phyloP scores from a whole-genome alignment of 2,797 vertebrate species.

The Sus cebifrons region DNA sequence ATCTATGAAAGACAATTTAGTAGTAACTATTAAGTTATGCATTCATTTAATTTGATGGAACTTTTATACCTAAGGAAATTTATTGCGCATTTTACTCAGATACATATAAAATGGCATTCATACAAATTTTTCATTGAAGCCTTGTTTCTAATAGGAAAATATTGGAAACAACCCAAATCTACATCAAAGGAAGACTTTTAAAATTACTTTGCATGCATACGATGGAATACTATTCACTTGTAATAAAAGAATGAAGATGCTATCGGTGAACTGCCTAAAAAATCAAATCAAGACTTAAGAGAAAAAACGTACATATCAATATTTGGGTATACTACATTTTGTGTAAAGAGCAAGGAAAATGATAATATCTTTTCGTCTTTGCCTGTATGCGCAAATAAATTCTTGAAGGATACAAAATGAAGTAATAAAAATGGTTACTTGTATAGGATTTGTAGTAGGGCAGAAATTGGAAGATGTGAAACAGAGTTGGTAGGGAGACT shows the following conservation, averaged over 20 bases:
- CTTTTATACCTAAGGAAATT: background rate
- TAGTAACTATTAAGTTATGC: background rate
- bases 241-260: background rate
- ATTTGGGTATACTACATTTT: background rate
- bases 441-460: background rate
- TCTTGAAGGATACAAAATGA: background rate
- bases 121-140: background rate
- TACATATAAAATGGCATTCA: background rate
- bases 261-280: background rate
- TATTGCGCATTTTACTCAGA: background rate
- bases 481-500: background rate
- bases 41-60: background rate
- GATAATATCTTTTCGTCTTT: background rate
- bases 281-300: background rate
- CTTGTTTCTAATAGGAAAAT: background rate
- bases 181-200: background rate
- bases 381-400: background rate
- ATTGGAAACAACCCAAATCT: background rate
- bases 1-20: background rate
- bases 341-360: background rate
- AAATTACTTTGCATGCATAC: background rate
- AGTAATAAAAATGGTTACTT: background rate
- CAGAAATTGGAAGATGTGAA: background rate
- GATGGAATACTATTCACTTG: background rate
- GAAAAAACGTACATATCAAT: background rate